Conservation (phyloP, 2,888 invertebrate genomes). For the Pristionchus fissidentatus region DNA sequence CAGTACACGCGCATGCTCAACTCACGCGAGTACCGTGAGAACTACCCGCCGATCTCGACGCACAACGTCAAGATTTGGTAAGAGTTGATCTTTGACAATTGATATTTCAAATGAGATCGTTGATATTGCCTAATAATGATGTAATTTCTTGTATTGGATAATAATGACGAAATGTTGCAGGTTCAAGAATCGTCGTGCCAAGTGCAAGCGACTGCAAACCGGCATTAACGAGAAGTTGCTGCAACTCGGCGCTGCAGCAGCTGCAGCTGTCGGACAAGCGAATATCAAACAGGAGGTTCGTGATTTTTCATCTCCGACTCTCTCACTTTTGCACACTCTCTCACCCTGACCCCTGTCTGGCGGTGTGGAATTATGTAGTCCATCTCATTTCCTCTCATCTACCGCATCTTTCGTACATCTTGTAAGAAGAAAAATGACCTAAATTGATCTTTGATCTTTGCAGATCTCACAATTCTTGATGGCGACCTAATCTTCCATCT, state of each 20-base stretch:
- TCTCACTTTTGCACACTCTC: not conserved
- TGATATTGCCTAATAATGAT: not conserved
- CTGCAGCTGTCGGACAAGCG: not conserved
- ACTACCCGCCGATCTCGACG: constrained; percentile 97
- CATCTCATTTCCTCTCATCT: no score
- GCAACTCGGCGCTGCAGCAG: constrained; percentile 21
- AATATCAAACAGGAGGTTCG: not conserved
- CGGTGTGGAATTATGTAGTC: no score
- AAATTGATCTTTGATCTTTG: not conserved
- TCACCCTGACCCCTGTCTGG: no score
- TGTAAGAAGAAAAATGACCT: not conserved
- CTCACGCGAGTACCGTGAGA: constrained; percentile 80
- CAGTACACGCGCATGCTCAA: constrained; percentile 43
- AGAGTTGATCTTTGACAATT: not conserved
- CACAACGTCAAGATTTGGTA: constrained; percentile 89
- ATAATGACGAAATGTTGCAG: constrained; percentile 77
- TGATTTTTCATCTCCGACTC: not conserved
- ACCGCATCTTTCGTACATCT: no score
- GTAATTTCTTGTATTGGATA: no score
- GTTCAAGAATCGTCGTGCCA: constrained; percentile 93
- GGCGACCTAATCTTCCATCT: constrained; percentile 2
- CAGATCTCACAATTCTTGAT: constrained; percentile 36
- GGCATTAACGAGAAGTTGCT: constrained; percentile 56
- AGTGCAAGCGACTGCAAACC: constrained; percentile 88
- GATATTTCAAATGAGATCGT: not conserved